A percentile compares a stretch with the other conserved stretches of the same genome.
These are phyloP conservation scores for Oryzias sinensis DNA, from an alignment of 2,797 vertebrate genomes.

Conservation along the genomic window DNA sequence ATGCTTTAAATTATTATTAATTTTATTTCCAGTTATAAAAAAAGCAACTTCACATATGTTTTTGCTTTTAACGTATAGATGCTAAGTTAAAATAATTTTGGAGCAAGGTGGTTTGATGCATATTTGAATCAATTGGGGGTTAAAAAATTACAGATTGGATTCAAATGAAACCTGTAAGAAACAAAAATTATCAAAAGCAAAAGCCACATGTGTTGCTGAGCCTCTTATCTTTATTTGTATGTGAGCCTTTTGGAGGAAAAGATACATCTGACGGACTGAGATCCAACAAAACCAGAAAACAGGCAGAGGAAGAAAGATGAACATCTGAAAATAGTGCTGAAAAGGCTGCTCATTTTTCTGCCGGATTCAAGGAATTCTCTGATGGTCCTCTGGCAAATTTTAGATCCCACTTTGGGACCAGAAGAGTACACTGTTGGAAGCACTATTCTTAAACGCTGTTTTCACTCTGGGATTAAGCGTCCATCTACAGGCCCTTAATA, in stretches of 20 bases:
- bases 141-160: background rate
- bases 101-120: too few relatives aligned
- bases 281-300: slow-evolving; percentile 3
- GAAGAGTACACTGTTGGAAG: slow-evolving; percentile 28
- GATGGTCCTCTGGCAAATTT: slow-evolving; percentile 29
- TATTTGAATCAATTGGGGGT: too few relatives aligned
- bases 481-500: slow-evolving; percentile 21
- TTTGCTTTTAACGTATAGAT: too few relatives aligned
- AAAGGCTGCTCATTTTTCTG: slow-evolving; percentile 45
- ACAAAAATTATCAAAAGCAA: background rate
- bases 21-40: too few relatives aligned
- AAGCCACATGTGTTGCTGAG: background rate
- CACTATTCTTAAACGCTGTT: slow-evolving; percentile 33
- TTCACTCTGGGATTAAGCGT: slow-evolving; percentile 35
- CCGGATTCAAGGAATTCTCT: slow-evolving; percentile 41
- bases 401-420: slow-evolving; percentile 45
- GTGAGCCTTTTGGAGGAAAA: background rate
- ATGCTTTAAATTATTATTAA: too few relatives aligned
- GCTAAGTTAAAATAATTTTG: too few relatives aligned
- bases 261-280: background rate
- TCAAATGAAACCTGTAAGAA: slow-evolving; percentile 1
- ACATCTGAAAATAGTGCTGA: slow-evolving; percentile 37
- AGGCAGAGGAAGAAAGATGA: slow-evolving; percentile 10
- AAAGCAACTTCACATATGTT: too few relatives aligned
- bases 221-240: background rate